Percentiles rank a stretch among this genome's conserved stretches.
These are phyloP conservation scores for Orthosia cruda DNA, from an alignment of 2,888 invertebrate species.

Conservation along the genomic window DNA sequence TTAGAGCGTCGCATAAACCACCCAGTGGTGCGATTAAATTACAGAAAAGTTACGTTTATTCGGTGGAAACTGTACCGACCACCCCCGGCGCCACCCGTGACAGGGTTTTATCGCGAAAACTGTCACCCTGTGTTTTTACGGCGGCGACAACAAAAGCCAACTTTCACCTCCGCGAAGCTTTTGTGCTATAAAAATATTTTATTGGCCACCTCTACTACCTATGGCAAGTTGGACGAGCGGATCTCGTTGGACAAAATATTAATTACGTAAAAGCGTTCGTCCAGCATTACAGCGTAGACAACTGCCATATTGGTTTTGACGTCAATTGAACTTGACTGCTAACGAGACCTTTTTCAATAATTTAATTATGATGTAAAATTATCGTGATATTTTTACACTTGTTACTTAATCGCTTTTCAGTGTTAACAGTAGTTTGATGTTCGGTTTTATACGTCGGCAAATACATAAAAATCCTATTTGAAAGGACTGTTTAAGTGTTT, in stretches of 20 bases:
- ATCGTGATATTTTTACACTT: slow-evolving; percentile 28
- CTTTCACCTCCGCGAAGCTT: slow-evolving; percentile 85
- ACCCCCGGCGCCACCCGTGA: slow-evolving; percentile 81
- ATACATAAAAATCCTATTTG: slow-evolving; percentile 52
- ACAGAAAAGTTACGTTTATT: slow-evolving; percentile 83
- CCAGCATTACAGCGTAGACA: slow-evolving; percentile 26
- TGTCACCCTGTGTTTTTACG: slow-evolving; percentile 87
- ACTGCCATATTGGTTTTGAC: slow-evolving; percentile 25
- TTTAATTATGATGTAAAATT: neutral
- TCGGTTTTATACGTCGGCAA: slow-evolving; percentile 42
- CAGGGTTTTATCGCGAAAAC: slow-evolving; percentile 87
- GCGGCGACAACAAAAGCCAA: slow-evolving; percentile 85
- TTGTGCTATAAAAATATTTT: slow-evolving; percentile 85
- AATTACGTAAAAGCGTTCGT: slow-evolving; percentile 37
- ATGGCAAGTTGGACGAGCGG: slow-evolving; percentile 29
- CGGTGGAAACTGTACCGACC: slow-evolving; percentile 74
- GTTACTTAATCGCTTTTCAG: slow-evolving; percentile 33
- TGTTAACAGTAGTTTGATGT: slow-evolving; percentile 55
- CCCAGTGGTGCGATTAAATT: slow-evolving; percentile 79
- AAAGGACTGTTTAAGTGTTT: slow-evolving; percentile 58
- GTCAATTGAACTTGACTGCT: slow-evolving; percentile 16
- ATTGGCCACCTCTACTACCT: slow-evolving; percentile 66
- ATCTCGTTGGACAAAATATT: slow-evolving; percentile 31
- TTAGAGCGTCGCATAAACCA: slow-evolving; percentile 63
- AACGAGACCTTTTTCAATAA: slow-evolving; percentile 7